Base-by-base conservation (phyloP, 2,113 vertebrate species). In the Marcusenius ussheri region DNA sequence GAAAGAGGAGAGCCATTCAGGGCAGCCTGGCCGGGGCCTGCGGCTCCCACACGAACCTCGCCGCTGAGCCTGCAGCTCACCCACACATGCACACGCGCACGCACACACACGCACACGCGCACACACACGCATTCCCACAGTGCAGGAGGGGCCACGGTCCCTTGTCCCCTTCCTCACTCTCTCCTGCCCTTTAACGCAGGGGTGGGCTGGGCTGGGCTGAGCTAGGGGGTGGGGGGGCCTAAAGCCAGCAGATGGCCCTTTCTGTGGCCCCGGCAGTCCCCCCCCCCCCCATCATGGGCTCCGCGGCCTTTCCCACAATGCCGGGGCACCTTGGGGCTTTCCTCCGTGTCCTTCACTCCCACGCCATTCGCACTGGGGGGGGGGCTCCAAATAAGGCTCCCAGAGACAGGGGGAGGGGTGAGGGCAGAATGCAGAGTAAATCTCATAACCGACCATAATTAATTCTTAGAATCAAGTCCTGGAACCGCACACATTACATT, bases 1-100 rank as follows among this genome's bases (percentile, higher is more conserved):
- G 62, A 88, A 83, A 91, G 86, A 89, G 87, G 51, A 17, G 21
- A 89, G 49, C 83, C 83, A 88, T 91, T 92, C 89, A 92, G 62
- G 42, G 86, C 62, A 27, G 35, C 56, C 19, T 89, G n/a, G 51
- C 19, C 85, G 1, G 10, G n/a, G 46, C 13, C n/a, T 56, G 17
- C 13, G 50, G 80, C 45, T 83, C 80, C 19, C 83, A 1, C 8
- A 49, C 11, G 39, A 66, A n/a, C 62, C 62, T 66, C n/a, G n/a
- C 9, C n/a, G 3, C 62, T n/a, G 27, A n/a, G 83, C 83, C 42
- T 2, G 83, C 83, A 5, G 83, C 9, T 27, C 62, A 10, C 62
- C 62, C 62, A 70, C 62, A 86, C 42, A 86, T 0, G 8, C 83
- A 86, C 83, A 50, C 0, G 0, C 74, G 8, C 74, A 2, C 70